These are phyloP conservation scores for Hephaestus fuliginosus DNA, from an alignment of 2,797 vertebrate species.

Conservation along the genomic window DNA sequence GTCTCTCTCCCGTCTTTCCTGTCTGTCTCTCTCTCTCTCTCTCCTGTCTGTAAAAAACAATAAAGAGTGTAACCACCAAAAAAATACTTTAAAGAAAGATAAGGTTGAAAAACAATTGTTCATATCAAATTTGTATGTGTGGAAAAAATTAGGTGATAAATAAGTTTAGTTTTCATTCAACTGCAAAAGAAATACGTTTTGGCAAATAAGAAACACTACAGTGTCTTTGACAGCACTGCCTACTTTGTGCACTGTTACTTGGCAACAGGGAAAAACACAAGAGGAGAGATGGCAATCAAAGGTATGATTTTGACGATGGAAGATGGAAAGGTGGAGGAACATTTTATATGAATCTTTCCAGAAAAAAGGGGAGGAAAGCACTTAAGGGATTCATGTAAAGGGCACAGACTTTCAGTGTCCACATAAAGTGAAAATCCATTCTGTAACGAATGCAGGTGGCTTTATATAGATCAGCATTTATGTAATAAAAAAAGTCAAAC, in stretches of 20 bases:
- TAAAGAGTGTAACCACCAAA: too few relatives aligned
- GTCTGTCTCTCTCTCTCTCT: too few relatives aligned
- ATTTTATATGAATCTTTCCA: constrained; percentile 7
- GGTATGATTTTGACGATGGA: constrained; percentile 3
- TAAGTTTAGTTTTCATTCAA: neutral
- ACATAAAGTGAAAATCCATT: neutral
- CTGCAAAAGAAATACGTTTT: neutral
- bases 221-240: constrained; percentile 2
- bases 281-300: constrained; percentile 13
- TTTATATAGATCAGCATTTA: neutral
- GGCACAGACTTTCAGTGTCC: neutral
- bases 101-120: too few relatives aligned
- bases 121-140: too few relatives aligned
- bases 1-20: too few relatives aligned
- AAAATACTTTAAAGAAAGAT: too few relatives aligned
- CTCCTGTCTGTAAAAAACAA: too few relatives aligned
- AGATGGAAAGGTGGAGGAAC: neutral
- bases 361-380: neutral
- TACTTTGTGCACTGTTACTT: constrained; percentile 1
- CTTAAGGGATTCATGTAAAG: neutral
- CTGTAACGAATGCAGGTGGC: neutral
- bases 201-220: neutral
- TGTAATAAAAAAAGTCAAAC: neutral
- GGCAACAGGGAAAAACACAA: neutral
- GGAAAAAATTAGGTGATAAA: neutral